These are phyloP conservation scores for Nesometra sesokonis DNA, from an alignment of 35 echinoderm and acorn worm species.

Conservation along the genomic window DNA sequence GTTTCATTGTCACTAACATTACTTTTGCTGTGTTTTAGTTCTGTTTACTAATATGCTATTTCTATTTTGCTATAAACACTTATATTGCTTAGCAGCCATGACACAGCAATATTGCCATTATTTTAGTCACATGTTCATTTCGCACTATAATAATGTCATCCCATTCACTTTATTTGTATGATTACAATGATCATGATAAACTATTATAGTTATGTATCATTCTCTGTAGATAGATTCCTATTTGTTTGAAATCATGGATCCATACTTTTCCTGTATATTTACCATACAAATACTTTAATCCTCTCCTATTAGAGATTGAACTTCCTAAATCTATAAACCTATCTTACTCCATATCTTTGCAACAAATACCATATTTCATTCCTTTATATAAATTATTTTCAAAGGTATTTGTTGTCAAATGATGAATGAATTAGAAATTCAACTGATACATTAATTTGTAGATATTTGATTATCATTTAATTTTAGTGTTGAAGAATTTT, in stretches of 20 bases:
- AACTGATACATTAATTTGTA: background rate
- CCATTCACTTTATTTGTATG: background rate
- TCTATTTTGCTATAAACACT: background rate
- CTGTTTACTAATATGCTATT: background rate
- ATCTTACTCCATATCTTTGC: background rate
- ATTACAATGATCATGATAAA: background rate
- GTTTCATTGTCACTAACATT: background rate
- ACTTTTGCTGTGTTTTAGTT: background rate
- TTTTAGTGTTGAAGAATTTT: no score
- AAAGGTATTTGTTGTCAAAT: background rate
- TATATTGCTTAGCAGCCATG: background rate
- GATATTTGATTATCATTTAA: no score
- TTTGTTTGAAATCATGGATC: background rate
- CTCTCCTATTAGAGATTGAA: background rate
- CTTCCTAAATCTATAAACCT: background rate
- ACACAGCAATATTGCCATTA: background rate
- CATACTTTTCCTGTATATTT: background rate
- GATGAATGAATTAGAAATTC: background rate
- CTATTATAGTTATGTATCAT: background rate
- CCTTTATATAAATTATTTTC: no score
- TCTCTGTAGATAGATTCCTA: background rate
- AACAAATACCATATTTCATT: background rate
- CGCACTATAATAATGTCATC: background rate
- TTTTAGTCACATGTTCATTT: background rate
- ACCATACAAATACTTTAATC: background rate